phyloP scores from a whole-genome alignment of 1,140 invertebrate genomes.

The Hyles euphorbiae region DNA sequence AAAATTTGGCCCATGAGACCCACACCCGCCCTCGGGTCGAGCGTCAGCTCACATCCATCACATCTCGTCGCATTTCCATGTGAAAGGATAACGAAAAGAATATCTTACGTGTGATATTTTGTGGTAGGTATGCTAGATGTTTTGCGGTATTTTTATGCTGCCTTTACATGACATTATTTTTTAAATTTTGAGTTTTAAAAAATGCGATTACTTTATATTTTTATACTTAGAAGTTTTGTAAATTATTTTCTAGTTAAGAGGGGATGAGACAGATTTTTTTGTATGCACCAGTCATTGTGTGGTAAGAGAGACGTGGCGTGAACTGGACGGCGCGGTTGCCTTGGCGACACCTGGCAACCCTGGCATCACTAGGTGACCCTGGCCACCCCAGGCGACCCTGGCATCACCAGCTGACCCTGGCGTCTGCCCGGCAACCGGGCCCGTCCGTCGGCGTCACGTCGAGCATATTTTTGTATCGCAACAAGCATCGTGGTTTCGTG shows the following conservation, averaged over 20 bases:
- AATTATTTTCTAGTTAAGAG: conserved; percentile 67
- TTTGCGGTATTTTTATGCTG: conserved; percentile 58
- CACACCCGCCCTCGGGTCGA: conserved; percentile 38
- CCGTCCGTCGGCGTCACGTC: too few species aligned
- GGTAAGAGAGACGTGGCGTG: conserved; percentile 12
- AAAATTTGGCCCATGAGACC: conserved; percentile 62
- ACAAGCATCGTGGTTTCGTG: neutral
- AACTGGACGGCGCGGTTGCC: neutral
- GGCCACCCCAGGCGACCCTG: too few species aligned
- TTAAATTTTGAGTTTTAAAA: conserved; percentile 43
- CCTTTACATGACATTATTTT: conserved; percentile 55
- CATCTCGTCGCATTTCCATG: conserved; percentile 10
- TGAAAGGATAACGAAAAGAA: conserved; percentile 34
- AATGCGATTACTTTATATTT: conserved; percentile 65
- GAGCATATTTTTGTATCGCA: too few species aligned
- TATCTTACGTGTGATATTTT: conserved; percentile 70
- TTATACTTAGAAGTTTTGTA: conserved; percentile 71
- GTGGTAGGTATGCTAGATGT: conserved; percentile 62
- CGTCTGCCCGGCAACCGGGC: too few species aligned
- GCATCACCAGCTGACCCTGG: too few species aligned
- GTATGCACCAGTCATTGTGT: conserved; percentile 38
- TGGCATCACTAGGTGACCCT: neutral
- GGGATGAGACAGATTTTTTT: conserved; percentile 41
- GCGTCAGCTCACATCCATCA: conserved; percentile 16
- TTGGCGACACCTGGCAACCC: neutral